Evolutionary conservation across 1,140 invertebrate species (phyloP).

Genomic region (Littorina saxatilis): DNA sequence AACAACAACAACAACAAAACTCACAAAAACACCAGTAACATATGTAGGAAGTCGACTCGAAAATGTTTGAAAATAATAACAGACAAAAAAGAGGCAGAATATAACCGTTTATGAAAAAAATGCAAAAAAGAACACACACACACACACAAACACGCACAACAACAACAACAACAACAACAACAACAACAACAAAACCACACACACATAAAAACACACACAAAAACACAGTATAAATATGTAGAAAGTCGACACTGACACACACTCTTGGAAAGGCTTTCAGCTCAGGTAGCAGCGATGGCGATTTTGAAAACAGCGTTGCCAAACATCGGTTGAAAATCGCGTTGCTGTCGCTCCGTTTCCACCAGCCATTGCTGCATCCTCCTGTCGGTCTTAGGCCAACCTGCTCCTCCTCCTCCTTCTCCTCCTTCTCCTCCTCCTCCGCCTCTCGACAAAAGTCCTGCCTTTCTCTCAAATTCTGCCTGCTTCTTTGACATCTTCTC

Average conservation of each 20-base stretch:
- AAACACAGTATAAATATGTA: background rate
- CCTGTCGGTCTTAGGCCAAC: background rate
- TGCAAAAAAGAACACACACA: background rate
- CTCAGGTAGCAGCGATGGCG: slow-evolving; percentile 5
- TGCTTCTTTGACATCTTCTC: background rate
- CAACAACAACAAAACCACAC: background rate
- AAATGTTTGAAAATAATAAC: no score
- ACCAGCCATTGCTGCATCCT: slow-evolving; percentile 24
- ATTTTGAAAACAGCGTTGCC: slow-evolving; percentile 30
- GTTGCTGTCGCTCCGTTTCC: slow-evolving; percentile 13
- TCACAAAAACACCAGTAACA: no score
- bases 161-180: background rate
- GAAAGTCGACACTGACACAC: no score
- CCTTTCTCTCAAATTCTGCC: background rate
- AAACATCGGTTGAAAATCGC: background rate
- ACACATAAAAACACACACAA: background rate
- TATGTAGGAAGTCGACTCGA: no score
- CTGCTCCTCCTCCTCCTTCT: background rate
- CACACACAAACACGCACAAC: background rate
- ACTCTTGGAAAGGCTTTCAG: no score
- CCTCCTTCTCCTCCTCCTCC: background rate
- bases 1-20: no score
- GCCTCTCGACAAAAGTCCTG: background rate
- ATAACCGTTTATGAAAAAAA: background rate
- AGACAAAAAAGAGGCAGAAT: no score